Conservation (phyloP, 2,113 vertebrate genomes). For the Scopus umbretta region DNA sequence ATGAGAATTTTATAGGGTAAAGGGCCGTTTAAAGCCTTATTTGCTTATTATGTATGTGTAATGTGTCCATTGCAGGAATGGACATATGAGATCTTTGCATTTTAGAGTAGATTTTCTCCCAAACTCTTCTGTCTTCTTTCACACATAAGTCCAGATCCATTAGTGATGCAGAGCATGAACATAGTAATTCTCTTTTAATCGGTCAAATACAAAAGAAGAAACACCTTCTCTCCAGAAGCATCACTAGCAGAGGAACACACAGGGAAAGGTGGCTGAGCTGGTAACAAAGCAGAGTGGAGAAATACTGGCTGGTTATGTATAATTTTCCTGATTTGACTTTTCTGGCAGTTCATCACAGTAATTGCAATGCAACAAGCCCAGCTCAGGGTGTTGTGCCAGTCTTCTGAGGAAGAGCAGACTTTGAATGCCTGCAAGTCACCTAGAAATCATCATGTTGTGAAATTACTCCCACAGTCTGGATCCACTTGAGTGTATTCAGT, state of each 20-base stretch:
- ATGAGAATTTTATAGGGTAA: not conserved
- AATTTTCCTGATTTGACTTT: not conserved
- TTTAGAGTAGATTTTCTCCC: not conserved
- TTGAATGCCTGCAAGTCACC: not conserved
- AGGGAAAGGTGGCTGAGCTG: not conserved
- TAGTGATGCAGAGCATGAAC: not conserved
- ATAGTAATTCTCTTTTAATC: not conserved
- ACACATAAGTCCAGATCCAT: not conserved
- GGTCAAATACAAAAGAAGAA: not conserved
- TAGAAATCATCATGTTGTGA: not conserved
- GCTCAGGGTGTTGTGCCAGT: not conserved
- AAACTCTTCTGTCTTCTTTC: not conserved
- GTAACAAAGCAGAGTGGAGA: not conserved
- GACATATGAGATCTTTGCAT: not conserved
- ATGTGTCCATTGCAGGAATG: not conserved
- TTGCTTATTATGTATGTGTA: not conserved
- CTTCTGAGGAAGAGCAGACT: not conserved
- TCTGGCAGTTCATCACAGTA: not conserved
- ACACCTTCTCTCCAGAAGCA: not conserved
- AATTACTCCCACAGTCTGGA: not conserved
- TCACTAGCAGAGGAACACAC: not conserved
- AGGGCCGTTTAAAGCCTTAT: not conserved
- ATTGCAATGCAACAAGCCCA: not conserved
- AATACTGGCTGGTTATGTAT: not conserved
- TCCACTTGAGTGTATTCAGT: not conserved